Evolutionary conservation across 1,140 invertebrate species (phyloP), one percentile per base, ranked within the genome.

Genomic region (Mactra quadrangularis): DNA sequence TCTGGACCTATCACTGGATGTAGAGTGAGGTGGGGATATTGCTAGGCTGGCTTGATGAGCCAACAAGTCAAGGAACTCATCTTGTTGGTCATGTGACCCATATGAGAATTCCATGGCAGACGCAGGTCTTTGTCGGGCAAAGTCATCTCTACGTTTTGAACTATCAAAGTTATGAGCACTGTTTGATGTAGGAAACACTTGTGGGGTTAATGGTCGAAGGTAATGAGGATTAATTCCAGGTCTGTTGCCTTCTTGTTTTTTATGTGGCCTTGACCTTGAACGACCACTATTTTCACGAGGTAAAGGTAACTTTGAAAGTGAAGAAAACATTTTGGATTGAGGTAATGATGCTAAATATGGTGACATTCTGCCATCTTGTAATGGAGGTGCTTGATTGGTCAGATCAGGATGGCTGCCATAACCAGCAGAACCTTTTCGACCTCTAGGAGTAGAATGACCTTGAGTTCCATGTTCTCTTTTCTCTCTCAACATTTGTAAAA

Each of bases 351-450:
- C 33, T 1, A 82, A 15, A 35, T 52, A 74, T 22, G 79, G 79
- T 25, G 79, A 82, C 41, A 57, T 82, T 62, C 79, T 29, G 17
- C 79, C 79, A 66, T 74, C 71, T 55, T 62, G n/a, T 3, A 60
- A 50, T 31, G 17, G 35, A 29, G 25, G 38, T 27, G 33, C 29
- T 25, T 74, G 79, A 52, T 60, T 17, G n/a, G 41, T 35, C 45
- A 82, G 57, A 47, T 82, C 71, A 25, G 79, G 79, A 27, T 82
- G 68, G 52, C 79, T 82, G 7, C 79, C 70, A 72, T 82, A 82
- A 17, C 57, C 70, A n/a, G n/a, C n/a, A n/a, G 52, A 9, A 13
- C 57, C 17, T 38, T 82, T 71, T 11, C 53, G 47, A 68, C 64
- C 35, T 47, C 66, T 11, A 22, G 79, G 57, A 11, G 45, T 82